Percentiles rank a stretch among this genome's conserved stretches.
Evolutionary conservation across 1,140 invertebrate species (phyloP).

Genomic region (Drosophila insularis): DNA sequence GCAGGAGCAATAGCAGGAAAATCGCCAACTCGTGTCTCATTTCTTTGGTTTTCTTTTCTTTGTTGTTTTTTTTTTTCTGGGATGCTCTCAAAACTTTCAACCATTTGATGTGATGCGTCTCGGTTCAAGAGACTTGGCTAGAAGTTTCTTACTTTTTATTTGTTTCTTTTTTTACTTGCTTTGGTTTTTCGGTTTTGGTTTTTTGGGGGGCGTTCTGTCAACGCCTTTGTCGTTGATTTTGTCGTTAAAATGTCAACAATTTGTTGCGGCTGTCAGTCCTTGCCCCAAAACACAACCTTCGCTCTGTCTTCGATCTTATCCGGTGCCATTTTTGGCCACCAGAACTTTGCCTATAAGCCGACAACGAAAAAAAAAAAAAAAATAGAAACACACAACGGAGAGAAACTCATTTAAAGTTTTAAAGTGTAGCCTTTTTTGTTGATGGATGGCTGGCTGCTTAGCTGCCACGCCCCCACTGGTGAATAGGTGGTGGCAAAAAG

Average conservation of each 20-base stretch:
- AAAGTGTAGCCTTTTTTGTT: conserved; percentile 69
- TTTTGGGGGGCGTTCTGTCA: conserved; percentile 6
- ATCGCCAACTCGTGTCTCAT: conserved; percentile 28
- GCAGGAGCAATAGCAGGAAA: conserved; percentile 6
- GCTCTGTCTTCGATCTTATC: conserved; percentile 15
- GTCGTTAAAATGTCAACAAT: conserved; percentile 50
- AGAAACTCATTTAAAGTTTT: conserved; percentile 78
- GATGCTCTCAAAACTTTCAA: conserved; percentile 12
- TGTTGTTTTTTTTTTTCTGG: background rate
- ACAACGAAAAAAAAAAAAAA: background rate
- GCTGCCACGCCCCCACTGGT: conserved; percentile 25
- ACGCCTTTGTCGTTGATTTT: conserved; percentile 49
- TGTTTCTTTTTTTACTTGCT: conserved; percentile 13
- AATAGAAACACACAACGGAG: background rate
- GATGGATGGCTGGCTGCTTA: conserved; percentile 50
- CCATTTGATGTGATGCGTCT: conserved; percentile 14
- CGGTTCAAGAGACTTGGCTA: conserved; percentile 17
- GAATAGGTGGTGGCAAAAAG: background rate
- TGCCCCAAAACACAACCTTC: conserved; percentile 1
- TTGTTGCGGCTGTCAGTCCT: conserved; percentile 41
- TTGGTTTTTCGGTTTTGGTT: conserved; percentile 31
- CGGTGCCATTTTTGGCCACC: conserved; percentile 12
- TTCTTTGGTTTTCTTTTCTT: background rate
- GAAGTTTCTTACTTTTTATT: conserved; percentile 38
- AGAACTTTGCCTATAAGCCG: conserved; percentile 34